A percentile compares a stretch with the other conserved stretches of the same genome.
Conservation (phyloP, 2,113 vertebrate species). For the Ceyx melanurus region DNA sequence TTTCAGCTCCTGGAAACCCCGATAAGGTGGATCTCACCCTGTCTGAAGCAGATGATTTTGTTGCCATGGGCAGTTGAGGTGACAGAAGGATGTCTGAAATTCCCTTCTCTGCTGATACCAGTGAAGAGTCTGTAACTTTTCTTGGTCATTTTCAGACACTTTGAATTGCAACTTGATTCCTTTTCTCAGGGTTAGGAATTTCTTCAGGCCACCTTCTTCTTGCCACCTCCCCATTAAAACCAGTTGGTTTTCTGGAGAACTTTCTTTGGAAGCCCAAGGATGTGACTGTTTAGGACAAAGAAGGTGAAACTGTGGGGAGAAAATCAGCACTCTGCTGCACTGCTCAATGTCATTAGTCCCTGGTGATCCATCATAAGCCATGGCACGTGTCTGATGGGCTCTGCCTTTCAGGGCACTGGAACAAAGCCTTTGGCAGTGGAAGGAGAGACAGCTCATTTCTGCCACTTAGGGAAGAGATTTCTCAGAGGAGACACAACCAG, state of each 20-base stretch:
- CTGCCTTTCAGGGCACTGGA: not conserved
- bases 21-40: not conserved
- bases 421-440: not conserved
- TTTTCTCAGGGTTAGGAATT: not conserved
- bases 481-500: not conserved
- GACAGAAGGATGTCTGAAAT: not conserved
- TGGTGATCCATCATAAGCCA: not conserved
- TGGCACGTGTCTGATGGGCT: not conserved
- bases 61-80: not conserved
- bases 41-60: not conserved
- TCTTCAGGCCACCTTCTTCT: not conserved
- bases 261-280: not conserved
- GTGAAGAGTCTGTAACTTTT: not conserved
- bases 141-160: not conserved
- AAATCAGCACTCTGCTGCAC: not conserved
- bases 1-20: not conserved
- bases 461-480: not conserved
- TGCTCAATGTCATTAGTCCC: not conserved
- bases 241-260: not conserved
- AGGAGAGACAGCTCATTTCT: not conserved
- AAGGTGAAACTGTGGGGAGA: not conserved
- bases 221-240: not conserved
- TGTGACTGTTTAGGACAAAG: not conserved
- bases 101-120: not conserved
- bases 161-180: not conserved